Evolutionary conservation across 2,113 vertebrate genomes (phyloP).

Genomic region (Poeciliopsis prolifica): DNA sequence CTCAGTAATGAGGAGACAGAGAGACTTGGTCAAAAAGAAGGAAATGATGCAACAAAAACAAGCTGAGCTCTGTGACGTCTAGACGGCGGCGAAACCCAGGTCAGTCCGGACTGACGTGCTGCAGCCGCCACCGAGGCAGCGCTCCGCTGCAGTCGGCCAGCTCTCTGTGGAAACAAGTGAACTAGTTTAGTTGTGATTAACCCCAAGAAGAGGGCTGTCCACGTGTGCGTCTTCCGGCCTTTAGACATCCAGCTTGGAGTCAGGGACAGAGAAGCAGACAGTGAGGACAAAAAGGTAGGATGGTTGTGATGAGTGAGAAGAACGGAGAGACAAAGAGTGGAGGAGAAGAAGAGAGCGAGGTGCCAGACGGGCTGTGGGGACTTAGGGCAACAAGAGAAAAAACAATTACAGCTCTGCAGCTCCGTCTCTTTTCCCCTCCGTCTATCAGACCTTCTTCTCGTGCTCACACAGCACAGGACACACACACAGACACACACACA

Average conservation of each 20-base stretch:
- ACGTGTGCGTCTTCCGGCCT: conserved; percentile 16
- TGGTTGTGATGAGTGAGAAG: conserved; percentile 26
- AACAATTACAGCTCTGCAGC: conserved; percentile 65
- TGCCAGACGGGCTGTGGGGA: conserved; percentile 60
- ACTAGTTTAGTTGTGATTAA: conserved; percentile 65
- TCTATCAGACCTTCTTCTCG: conserved; percentile 15
- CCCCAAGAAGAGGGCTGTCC: conserved; percentile 30
- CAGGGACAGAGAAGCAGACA: conserved; percentile 11
- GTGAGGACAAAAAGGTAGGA: conserved; percentile 29
- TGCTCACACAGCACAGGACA: conserved; percentile 3
- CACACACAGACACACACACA: conserved; percentile 30
- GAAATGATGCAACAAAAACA: conserved; percentile 18
- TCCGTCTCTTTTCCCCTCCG: conserved; percentile 31
- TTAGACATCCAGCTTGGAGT: conserved; percentile 36
- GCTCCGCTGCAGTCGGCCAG: conserved; percentile 47
- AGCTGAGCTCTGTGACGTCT: conserved; percentile 56
- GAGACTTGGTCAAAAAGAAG: conserved; percentile 19
- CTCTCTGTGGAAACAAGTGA: conserved; percentile 68
- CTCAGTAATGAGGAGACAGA: conserved; percentile 32
- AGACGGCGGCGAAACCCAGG: conserved; percentile 58
- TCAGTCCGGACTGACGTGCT: conserved; percentile 11
- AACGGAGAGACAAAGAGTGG: conserved; percentile 12
- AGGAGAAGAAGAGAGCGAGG: conserved; percentile 21
- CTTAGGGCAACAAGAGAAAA: conserved; percentile 62
- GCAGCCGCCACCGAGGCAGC: conserved; percentile 4